Conservation (phyloP, 1,140 invertebrate genomes). For the Platyura marginata region DNA sequence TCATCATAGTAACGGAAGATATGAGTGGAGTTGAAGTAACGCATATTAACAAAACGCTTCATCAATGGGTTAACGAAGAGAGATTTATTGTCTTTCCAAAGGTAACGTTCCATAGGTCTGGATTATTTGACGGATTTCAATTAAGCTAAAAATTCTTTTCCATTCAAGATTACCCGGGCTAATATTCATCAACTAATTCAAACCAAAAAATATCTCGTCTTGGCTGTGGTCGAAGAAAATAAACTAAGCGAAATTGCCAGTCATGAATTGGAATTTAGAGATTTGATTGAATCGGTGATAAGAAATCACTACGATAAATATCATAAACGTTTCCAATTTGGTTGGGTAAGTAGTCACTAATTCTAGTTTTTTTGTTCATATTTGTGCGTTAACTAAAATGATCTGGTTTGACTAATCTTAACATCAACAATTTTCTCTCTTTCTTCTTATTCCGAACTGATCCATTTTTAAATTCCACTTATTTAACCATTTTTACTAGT, state of each 20-base stretch:
- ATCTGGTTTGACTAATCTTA: no score
- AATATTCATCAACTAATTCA: constrained; percentile 68
- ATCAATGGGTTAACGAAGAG: constrained; percentile 78
- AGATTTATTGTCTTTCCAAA: constrained; percentile 81
- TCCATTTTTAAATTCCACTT: no score
- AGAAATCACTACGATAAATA: constrained; percentile 54
- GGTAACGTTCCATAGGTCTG: constrained; percentile 23
- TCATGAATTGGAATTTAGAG: constrained; percentile 65
- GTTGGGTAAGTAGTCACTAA: constrained; percentile 47
- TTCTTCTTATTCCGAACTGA: no score
- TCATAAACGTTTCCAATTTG: constrained; percentile 77
- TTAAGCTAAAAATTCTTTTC: not conserved
- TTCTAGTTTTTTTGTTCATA: not conserved
- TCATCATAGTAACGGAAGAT: constrained; percentile 20
- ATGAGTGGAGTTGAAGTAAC: constrained; percentile 29
- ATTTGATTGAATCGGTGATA: constrained; percentile 72
- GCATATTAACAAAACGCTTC: constrained; percentile 44
- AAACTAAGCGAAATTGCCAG: constrained; percentile 61
- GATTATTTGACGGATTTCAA: not conserved
- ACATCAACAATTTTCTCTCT: no score
- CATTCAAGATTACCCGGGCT: constrained; percentile 32
- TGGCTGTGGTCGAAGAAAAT: constrained; percentile 76
- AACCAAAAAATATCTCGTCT: constrained; percentile 70
- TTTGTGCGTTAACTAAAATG: not conserved
- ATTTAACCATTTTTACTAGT: no score